Evolutionary conservation across 2,113 vertebrate species (phyloP), one percentile per base, ranked within the genome.

Genomic region (Mustela lutreola): DNA sequence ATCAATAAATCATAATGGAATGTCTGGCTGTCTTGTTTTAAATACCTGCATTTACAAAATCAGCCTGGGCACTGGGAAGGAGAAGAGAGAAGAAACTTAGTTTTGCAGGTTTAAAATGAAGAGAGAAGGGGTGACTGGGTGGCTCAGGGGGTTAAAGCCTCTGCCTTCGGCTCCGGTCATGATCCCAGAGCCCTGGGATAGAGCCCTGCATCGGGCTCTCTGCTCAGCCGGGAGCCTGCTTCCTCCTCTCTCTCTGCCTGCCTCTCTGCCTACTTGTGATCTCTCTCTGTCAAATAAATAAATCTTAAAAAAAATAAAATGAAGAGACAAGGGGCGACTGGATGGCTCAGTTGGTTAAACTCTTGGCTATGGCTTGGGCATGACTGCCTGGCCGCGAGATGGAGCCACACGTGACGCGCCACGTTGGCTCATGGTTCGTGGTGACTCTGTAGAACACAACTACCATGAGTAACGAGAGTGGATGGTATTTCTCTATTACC

Each of bases 61-160:
- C 19, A 93, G 31, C 36, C 9, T 60, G 85, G 75, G 26, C 4
- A 19, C n/a, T 33, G 42, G 60, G 67, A 75, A 33, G n/a, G 31
- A 89, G 33, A 53, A 48, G 22, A 60, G 89, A 97, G 96, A 97
- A 98, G 94, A 93, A 91, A 94, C 19, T 75, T 96, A 82, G 39
- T 58, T 96, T 98, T 98, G 81, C 67, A 96, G 93, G 97, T 97
- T 98, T 94, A 80, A 78, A 76, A 58, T 86, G 78, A 98, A 70
- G 65, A 12, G 65, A 70, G 33, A 70, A n/a, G 65, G 1, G 65
- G 31, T 3, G 15, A 2, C 65, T n/a, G 65, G 31, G 1, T 53
- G 15, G 53, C 53, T 53, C 15, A 53, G 15, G 16, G 53, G 53
- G 53, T 53, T 53, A 53, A 16, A 16, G 53, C 53, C 53, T 56